Conservation (phyloP, 2,888 invertebrate genomes). For the Epinotia brunnichana region DNA sequence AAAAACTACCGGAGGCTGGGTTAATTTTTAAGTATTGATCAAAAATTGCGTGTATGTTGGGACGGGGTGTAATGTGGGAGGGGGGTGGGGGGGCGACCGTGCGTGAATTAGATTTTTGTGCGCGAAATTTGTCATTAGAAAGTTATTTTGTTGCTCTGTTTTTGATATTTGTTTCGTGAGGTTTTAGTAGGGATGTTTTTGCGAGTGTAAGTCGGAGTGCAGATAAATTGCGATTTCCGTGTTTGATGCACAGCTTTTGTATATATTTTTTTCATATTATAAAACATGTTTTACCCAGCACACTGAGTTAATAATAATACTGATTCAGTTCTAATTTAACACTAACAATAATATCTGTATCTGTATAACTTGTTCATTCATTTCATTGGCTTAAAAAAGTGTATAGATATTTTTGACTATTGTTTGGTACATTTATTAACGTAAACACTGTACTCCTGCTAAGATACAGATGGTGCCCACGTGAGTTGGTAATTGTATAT, state of each 20-base stretch:
- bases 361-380: too few relatives aligned
- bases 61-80: constrained; percentile 47
- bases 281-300: not conserved
- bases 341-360: too few relatives aligned
- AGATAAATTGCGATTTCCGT: constrained; percentile 1
- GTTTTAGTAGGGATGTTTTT: constrained; percentile 24
- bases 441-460: too few relatives aligned
- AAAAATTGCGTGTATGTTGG: constrained; percentile 79
- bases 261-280: not conserved
- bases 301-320: too few relatives aligned
- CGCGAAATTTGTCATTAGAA: constrained; percentile 78
- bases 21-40: constrained; percentile 85
- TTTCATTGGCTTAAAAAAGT: too few relatives aligned
- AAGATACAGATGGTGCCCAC: too few relatives aligned
- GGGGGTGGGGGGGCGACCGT: constrained; percentile 53
- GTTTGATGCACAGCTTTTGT: not conserved
- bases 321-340: too few relatives aligned
- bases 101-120: constrained; percentile 78
- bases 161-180: constrained; percentile 15
- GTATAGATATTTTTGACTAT: too few relatives aligned
- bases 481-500: too few relatives aligned
- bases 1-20: constrained; percentile 82
- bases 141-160: constrained; percentile 53
- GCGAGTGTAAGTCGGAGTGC: constrained; percentile 4
- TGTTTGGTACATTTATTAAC: too few relatives aligned